These are phyloP conservation scores for Acomys russatus DNA, from an alignment of 2,797 vertebrate species.

Conservation along the genomic window DNA sequence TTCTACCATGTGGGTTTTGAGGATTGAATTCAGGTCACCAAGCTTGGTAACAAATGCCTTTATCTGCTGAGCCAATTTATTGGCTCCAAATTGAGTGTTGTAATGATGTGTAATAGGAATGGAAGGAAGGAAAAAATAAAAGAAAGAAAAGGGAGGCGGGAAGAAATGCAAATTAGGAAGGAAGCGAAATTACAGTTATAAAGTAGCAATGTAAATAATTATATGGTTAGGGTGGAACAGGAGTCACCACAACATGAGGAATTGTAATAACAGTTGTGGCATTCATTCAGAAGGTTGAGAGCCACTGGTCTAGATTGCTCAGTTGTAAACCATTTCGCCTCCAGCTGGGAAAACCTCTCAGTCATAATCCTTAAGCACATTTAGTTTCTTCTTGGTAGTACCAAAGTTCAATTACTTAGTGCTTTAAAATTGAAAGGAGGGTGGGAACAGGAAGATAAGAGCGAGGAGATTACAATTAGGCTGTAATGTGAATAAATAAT, in stretches of 20 bases:
- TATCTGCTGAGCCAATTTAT: not conserved
- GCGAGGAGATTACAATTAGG: too few species aligned
- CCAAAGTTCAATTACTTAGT: conserved; percentile 13
- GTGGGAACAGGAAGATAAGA: too few species aligned
- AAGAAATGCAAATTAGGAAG: too few species aligned
- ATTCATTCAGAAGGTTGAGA: not conserved
- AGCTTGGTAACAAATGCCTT: not conserved
- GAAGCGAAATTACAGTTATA: not conserved
- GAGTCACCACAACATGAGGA: not conserved
- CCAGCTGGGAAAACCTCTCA: conserved; percentile 58
- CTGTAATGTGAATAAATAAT: too few species aligned
- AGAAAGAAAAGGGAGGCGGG: not conserved
- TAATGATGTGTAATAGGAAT: not conserved
- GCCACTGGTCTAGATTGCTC: not conserved
- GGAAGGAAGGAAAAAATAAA: not conserved
- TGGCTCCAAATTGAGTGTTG: not conserved
- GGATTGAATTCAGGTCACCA: not conserved
- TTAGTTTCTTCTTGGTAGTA: not conserved
- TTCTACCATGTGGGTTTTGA: not conserved
- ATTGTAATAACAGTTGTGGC: not conserved
- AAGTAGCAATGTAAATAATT: not conserved
- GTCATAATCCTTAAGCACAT: not conserved
- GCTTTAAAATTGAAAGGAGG: conserved; percentile 57
- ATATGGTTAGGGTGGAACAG: not conserved
- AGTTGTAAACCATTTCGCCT: not conserved